Base-by-base conservation (phyloP, 1,140 invertebrate genomes). In the Plodia interpunctella region DNA sequence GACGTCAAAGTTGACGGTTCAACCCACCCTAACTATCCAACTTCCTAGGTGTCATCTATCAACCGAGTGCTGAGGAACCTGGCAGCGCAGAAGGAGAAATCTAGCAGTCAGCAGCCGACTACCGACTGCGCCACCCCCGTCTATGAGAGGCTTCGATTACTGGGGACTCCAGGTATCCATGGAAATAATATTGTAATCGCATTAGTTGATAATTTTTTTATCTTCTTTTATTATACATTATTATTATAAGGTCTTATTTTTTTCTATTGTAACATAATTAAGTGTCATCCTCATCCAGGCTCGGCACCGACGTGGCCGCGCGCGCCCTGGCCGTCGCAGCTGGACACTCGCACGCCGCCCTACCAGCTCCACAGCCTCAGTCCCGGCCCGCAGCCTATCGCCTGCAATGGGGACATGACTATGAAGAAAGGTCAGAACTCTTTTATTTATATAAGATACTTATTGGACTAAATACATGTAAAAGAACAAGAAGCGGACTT, bases 21-120 rank as follows among this genome's bases (percentile, higher is more conserved):
- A 25, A 25, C 2, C 21, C 6, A 25, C 2, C 11, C 30, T 32
- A 28, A 5, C 11, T 15, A 44, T 44, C 2, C 6, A 44, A 15
- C 15, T 44, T 15, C 15, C 15, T 90, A 98, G 97, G 97, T 99
- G 44, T 99, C 98, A 6, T 99, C 97, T n/a, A 99, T 99, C 73
- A 99, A 99, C 90, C 95, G 98, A 66, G 98, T 99, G n/a, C 91
- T 99, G 63, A 92, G 98, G 49, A 99, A 98, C 89, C 91, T 99
- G 57, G 96, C 97, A 0, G 95, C 97, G 5, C 96, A 98, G 82
- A 98, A 97, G 72, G 96, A 97, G 76, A 94, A 94, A 70, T 92
- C 91, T 68, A 83, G 60, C 69, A 85, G 74, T 65, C 85, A 88
- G 63, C 86, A 81, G 54, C 73, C 76, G 0, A 60, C 77, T 0